Evolutionary conservation across 2,797 vertebrate genomes (phyloP).

Genomic region (Cetoscarus ocellatus): DNA sequence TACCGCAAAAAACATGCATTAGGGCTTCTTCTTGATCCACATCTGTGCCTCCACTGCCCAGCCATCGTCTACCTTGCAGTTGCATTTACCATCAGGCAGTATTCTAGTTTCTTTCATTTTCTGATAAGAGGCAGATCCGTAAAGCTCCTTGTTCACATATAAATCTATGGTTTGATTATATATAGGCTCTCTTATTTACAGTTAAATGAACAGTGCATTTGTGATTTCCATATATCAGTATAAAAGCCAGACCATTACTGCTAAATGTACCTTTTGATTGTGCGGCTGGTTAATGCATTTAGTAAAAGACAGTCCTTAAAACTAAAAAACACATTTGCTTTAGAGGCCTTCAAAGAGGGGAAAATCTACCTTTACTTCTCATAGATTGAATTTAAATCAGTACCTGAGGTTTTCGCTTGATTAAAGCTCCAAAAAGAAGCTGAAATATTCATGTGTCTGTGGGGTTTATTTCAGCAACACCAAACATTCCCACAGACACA

Average conservation of each 20-base stretch:
- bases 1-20: too few relatives aligned
- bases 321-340: neutral
- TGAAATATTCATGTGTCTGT: conserved; percentile 18
- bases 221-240: neutral
- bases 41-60: too few relatives aligned
- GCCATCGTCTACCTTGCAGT: too few relatives aligned
- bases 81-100: too few relatives aligned
- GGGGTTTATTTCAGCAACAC: conserved; percentile 1
- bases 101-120: neutral
- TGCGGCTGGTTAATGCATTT: neutral
- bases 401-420: neutral
- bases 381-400: neutral
- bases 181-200: neutral
- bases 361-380: neutral
- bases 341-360: neutral
- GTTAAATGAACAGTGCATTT: neutral
- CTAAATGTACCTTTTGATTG: neutral
- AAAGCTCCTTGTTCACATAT: neutral
- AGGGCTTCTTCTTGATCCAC: too few relatives aligned
- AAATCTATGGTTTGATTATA: neutral
- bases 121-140: neutral
- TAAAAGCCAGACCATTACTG: neutral
- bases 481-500: conserved; percentile 34
- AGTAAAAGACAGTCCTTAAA: neutral
- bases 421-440: neutral